Conservation (phyloP, 2,113 vertebrate species). For the Takifugu flavidus region DNA sequence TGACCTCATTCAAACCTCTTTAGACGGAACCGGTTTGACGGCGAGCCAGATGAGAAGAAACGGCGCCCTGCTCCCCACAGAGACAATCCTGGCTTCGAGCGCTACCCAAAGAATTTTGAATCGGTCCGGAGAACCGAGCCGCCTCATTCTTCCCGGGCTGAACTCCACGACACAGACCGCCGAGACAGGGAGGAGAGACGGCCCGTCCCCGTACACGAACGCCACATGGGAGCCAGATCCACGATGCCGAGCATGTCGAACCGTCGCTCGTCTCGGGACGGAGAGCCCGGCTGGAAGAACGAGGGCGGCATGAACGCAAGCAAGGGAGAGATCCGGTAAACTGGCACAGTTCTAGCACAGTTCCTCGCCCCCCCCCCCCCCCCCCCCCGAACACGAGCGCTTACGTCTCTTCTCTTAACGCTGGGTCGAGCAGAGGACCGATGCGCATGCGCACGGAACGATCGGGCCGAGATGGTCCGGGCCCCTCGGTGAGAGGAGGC, state of each 20-base stretch:
- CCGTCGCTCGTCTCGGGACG: constrained; percentile 81
- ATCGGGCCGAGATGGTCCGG: constrained; percentile 84
- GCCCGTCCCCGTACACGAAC: constrained; percentile 82
- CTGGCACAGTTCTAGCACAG: neutral
- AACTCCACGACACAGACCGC: constrained; percentile 85
- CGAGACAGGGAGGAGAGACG: constrained; percentile 88
- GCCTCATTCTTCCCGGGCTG: constrained; percentile 74
- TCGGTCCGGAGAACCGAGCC: constrained; percentile 83
- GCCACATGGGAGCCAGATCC: constrained; percentile 68
- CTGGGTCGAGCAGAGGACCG: constrained; percentile 52
- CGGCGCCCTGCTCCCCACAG: constrained; percentile 80
- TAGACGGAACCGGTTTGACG: constrained; percentile 88
- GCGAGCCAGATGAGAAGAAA: constrained; percentile 89
- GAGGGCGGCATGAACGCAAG: constrained; percentile 77
- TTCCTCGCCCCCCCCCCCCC: neutral
- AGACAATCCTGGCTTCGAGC: constrained; percentile 84
- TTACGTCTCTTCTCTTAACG: neutral
- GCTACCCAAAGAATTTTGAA: constrained; percentile 87
- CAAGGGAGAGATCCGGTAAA: constrained; percentile 88
- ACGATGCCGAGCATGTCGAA: constrained; percentile 78
- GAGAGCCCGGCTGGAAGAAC: constrained; percentile 85
- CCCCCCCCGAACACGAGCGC: neutral
- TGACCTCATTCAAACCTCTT: neutral
- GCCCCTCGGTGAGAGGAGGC: constrained; percentile 79
- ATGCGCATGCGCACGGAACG: constrained; percentile 82